Evolutionary conservation across 2,113 vertebrate genomes (phyloP).

Genomic region (Periophthalmodon schlosseri): DNA sequence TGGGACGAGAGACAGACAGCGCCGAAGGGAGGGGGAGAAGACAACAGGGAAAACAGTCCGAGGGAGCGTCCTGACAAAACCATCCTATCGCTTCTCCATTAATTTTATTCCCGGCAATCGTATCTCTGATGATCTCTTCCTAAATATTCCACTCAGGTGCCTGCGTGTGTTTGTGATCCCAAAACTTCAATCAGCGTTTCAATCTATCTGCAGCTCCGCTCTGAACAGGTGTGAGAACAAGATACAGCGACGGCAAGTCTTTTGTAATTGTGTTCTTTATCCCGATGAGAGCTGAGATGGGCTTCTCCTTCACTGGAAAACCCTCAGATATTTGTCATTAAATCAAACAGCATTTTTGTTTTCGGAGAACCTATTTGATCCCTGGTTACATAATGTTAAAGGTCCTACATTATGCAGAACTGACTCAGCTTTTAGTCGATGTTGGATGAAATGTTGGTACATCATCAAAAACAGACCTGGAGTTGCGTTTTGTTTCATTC

Average conservation of each 20-base stretch:
- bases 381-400: background rate
- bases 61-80: no score
- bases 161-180: constrained; percentile 37
- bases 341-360: constrained; percentile 12
- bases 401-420: no score
- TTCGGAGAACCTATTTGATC: background rate
- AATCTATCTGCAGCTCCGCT: constrained; percentile 36
- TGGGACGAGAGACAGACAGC: no score
- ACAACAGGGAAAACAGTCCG: no score
- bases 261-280: constrained; percentile 35
- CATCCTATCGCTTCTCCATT: background rate
- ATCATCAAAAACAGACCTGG: no score
- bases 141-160: constrained; percentile 25
- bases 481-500: no score
- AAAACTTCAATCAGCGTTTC: constrained; percentile 48
- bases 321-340: constrained; percentile 37
- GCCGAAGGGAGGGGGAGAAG: no score
- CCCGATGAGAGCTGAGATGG: constrained; percentile 31
- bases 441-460: no score
- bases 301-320: constrained; percentile 38
- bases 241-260: constrained; percentile 13
- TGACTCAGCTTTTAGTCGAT: no score
- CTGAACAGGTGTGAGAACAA: constrained; percentile 46
- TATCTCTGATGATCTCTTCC: background rate
- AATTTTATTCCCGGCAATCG: background rate